Base-by-base conservation (phyloP, 1,140 invertebrate genomes). In the Pseudomyrmex concolor region DNA sequence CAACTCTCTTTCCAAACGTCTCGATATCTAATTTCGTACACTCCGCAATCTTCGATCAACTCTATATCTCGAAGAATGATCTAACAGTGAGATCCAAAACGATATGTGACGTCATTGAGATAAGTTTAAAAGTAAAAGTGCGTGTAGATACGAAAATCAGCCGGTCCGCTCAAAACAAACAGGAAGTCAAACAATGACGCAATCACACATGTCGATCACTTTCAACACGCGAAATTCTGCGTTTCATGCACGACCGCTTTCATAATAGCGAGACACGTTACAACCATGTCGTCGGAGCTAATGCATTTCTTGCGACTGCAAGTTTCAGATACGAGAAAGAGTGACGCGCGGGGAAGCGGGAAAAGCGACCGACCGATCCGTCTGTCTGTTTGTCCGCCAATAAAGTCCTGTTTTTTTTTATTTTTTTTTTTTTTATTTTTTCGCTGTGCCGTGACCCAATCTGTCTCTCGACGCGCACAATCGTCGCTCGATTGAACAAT, bases 401-500 rank as follows among this genome's bases (percentile, higher is more conserved):
- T 81, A 71, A 72, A 63, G n/a, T 55, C 25, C 62, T 10, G 63
- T 55, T 78, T 70, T 54, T 25, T 25, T 25, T 25, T 25, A 2
- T 25, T 55, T 54, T 25, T 34, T 34, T 34, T 34, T 0, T 34
- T 34, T 34, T 34, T 25, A 25, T 55, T 34, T 15, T 48, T 68
- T 84, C 70, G 72, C 70, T 22, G 51, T 43, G 66, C 25, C 22
- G 51, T 84, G 83, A 55, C 76, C 62, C 84, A 85, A 85, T 25
- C 25, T 25, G 25, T 25, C 25, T 25, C 25, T 25, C 25, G 25
- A 25, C 25, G 25, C 25, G 25, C 25, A 25, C 25, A 25, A 25
- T 86, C 84, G 25, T 62, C 72, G 73, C 60, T 59, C 57, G 83
- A 86, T 81, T 72, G 84, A 19, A 85, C 76, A 85, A 82, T 85